Evolutionary conservation across 2,113 vertebrate species (phyloP).

Genomic region (Myodes glareolus): DNA sequence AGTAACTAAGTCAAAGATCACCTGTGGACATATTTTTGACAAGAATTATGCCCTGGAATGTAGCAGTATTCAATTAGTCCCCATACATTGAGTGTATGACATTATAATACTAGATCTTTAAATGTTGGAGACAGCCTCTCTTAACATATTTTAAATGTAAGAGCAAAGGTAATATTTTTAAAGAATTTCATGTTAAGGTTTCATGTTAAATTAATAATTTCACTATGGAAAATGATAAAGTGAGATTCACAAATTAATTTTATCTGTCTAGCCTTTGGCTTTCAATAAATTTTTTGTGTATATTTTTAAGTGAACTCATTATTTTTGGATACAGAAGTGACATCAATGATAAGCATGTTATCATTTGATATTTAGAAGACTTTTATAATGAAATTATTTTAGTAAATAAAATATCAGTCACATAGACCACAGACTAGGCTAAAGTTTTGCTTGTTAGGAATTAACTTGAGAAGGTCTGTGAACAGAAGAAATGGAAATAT

Average conservation of each 20-base stretch:
- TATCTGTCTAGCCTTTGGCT: neutral
- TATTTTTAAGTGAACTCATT: neutral
- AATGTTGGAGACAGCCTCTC: neutral
- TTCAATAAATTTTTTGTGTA: neutral
- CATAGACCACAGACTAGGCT: neutral
- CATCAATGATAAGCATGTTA: neutral
- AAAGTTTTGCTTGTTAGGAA: neutral
- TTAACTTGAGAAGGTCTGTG: neutral
- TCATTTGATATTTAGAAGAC: neutral
- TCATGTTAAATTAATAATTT: slow-evolving; percentile 54
- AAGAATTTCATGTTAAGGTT: neutral
- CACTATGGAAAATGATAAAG: neutral
- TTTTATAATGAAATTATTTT: slow-evolving; percentile 5
- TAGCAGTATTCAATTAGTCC: neutral
- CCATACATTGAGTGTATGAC: neutral
- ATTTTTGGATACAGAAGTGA: neutral
- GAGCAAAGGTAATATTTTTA: slow-evolving; percentile 8
- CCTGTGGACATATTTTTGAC: slow-evolving; percentile 32
- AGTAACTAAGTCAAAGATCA: slow-evolving; percentile 63
- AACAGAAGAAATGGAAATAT: neutral
- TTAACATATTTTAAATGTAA: neutral
- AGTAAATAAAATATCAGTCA: neutral
- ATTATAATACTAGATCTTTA: neutral
- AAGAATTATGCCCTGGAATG: slow-evolving; percentile 12
- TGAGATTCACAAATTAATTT: slow-evolving; percentile 19